Base-by-base conservation (phyloP, 2,888 invertebrate genomes). In the Agrochola circellaris region DNA sequence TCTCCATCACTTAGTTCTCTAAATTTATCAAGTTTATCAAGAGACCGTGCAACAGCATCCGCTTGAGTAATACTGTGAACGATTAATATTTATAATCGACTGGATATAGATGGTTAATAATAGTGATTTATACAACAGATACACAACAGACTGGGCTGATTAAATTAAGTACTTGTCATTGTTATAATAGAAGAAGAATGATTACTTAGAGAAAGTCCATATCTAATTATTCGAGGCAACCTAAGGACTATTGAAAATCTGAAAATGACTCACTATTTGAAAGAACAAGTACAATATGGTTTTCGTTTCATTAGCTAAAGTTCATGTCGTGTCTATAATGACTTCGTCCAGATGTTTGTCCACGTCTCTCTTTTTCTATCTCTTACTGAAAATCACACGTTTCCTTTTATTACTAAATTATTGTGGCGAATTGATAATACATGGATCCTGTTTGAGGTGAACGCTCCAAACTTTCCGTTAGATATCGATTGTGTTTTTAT, bases 381-480 rank as follows among this genome's bases (percentile, higher is more conserved):
- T 68, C 5, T 17, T 13, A 56, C 38, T 65, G 38, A 66, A 71
- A 69, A 67, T 74, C 58, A 45, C n/a, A 51, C 69, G 42, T 61
- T 51, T 74, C n/a, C 54, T 51, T 73, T 74, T 78, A 42, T 75
- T 67, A 26, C 23, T 68, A 38, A 48, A 34, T 65, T 68, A 61
- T 73, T 81, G 77, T 81, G 58, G 66, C 78, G 75, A 75, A 82
- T 82, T 78, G 73, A 69, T 84, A 88, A 87, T 81, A 56, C 70
- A 51, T 67, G 68, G 61, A 88, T 87, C 87, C 87, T 84, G 79
- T 73, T 75, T 60, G 77, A 73, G 88, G 82, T 88, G 78, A 87
- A 84, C 62, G 87, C 58, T 76, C 79, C 26, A 78, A 81, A 73
- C 72, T 69, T 75, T 76, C 88, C 87, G 78, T 84, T 87, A 79